Evolutionary conservation across 2,797 vertebrate species (phyloP).

Genomic region (Psittacula derbiana): DNA sequence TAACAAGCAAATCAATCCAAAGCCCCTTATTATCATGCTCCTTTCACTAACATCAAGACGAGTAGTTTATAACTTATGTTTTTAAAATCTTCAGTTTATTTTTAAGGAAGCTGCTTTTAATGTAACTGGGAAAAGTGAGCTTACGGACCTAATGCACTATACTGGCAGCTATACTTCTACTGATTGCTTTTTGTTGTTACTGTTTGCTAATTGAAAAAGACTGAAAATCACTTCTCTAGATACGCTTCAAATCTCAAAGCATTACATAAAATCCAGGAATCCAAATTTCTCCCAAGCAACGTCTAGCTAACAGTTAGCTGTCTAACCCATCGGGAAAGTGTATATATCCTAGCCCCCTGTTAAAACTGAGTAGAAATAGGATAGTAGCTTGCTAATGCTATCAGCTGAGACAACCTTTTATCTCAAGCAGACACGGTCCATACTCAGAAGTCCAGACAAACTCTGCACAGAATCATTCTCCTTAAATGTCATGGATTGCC

Average conservation of each 20-base stretch:
- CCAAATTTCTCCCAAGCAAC: neutral
- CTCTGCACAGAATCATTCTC: neutral
- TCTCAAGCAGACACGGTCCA: neutral
- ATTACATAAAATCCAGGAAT: neutral
- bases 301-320: neutral
- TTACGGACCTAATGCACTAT: neutral
- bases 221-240: neutral
- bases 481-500: neutral
- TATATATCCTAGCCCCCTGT: neutral
- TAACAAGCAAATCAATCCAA: neutral
- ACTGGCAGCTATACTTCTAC: neutral
- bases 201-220: slow-evolving; percentile 10
- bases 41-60: neutral
- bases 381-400: neutral
- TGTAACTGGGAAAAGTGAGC: neutral
- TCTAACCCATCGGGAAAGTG: neutral
- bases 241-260: neutral
- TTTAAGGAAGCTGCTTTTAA: neutral
- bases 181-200: neutral
- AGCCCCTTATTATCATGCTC: neutral
- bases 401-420: neutral
- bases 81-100: neutral
- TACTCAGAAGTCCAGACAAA: neutral
- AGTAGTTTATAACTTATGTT: neutral
- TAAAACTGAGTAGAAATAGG: neutral